Evolutionary conservation across 2,113 vertebrate genomes (phyloP), one percentile per base, ranked within the genome.

Genomic region (Phrynosoma platyrhinos): DNA sequence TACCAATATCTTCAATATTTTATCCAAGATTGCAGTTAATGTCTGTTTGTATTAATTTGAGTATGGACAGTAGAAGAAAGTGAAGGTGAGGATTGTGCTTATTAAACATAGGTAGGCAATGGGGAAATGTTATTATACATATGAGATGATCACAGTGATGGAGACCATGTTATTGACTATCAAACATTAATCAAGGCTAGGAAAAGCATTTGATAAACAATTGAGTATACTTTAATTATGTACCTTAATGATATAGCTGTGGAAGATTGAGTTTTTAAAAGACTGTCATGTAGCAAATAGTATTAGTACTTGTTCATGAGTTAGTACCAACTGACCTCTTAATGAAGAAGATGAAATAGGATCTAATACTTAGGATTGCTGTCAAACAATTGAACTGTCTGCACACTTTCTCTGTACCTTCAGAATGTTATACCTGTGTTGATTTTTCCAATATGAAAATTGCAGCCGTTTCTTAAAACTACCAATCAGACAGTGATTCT

Each of bases 361-460:
- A 47, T 88, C 52, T 58, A 62, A 71, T 30, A 30, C 62, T 1
- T 75, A 7, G 69, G 88, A 88, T 62, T 5, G 3, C 40, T 84
- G 13, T 75, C 21, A 32, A 72, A 77, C 82, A 1, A 10, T 3
- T 76, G 42, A 85, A 58, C 0, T 30, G 74, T 7, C 5, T 58
- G 4, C 2, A 83, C 5, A 83, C 77, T 10, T 84, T n/a, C 79
- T 62, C 3, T 72, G 40, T 2, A 77, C 10, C 84, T 88, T 79
- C 52, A 85, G 21, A 32, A 9, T 30, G n/a, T 5, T 0, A 72
- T 21, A 30, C 62, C 8, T 64, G 9, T 88, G 64, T 7, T 0
- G 0, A 47, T 86, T 89, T 89, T 1, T 83, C 1, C 79, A 7
- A 89, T 84, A 80, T 0, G 72, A 20, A 89, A 93, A 79, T 80